These are phyloP conservation scores for Orius insidiosus DNA, from an alignment of 1,140 invertebrate species.

Conservation along the genomic window DNA sequence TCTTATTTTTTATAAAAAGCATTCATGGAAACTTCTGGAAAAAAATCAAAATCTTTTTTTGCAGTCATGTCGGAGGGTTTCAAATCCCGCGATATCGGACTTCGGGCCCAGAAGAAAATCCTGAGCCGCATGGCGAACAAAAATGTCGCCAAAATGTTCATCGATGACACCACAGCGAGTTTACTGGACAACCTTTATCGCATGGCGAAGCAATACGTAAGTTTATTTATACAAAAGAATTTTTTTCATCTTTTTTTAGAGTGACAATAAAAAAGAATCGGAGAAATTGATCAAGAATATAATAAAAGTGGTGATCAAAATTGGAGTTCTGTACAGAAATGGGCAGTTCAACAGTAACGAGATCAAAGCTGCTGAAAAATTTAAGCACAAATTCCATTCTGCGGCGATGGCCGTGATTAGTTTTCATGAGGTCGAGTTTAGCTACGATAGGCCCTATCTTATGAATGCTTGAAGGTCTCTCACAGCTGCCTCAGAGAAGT, in stretches of 20 bases:
- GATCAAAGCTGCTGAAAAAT: slow-evolving; percentile 47
- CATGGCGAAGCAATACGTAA: slow-evolving; percentile 55
- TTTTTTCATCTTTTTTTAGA: slow-evolving; percentile 34
- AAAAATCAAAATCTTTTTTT: slow-evolving; percentile 6
- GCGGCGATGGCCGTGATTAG: slow-evolving; percentile 62
- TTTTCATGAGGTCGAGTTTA: slow-evolving; percentile 55
- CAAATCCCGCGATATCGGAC: slow-evolving; percentile 66
- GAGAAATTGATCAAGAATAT: slow-evolving; percentile 92
- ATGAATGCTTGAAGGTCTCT: slow-evolving; percentile 49
- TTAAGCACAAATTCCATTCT: slow-evolving; percentile 49
- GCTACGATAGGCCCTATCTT: slow-evolving; percentile 66
- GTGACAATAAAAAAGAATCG: slow-evolving; percentile 72
- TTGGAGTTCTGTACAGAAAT: slow-evolving; percentile 68
- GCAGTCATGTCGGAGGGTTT: slow-evolving; percentile 22
- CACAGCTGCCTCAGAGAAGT: slow-evolving; percentile 48
- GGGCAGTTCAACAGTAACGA: slow-evolving; percentile 63
- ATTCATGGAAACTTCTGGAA: no score
- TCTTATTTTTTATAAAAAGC: no score
- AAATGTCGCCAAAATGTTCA: slow-evolving; percentile 73
- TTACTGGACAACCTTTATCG: slow-evolving; percentile 75
- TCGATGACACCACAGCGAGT: slow-evolving; percentile 77
- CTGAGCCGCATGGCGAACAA: slow-evolving; percentile 86
- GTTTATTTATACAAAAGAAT: no score
- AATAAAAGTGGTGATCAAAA: slow-evolving; percentile 91
- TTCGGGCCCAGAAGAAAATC: slow-evolving; percentile 91